Evolutionary conservation across 2,888 invertebrate genomes (phyloP), one percentile per base, ranked within the genome.

Genomic region (Cephus rjabovi): DNA sequence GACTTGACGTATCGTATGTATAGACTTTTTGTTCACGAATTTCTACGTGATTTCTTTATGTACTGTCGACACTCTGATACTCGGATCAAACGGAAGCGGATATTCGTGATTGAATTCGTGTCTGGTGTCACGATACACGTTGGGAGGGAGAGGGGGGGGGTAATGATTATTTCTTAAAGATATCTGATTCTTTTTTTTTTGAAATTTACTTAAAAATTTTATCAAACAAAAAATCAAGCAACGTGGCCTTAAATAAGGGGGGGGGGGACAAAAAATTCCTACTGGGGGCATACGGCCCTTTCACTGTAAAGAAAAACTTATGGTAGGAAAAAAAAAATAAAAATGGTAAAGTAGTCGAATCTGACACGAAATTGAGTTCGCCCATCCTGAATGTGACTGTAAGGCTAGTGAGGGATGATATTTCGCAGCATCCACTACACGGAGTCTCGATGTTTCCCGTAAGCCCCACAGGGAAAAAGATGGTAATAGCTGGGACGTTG

Each of bases 71-170:
- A 56, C 56, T 56, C 23, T 6, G 9, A 23, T 9, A 23, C 56
- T 23, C 9, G 56, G 23, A 56, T 56, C 2, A 56, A 56, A 23
- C 56, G 23, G 56, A 56, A 56, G 56, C 56, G 56, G 9, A 56
- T 56, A 56, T 23, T 56, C 23, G 56, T 23, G 56, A 23, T 56
- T 56, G 23, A 56, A 56, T 23, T 56, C 23, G 0, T 9, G 23
- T 9, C 56, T 23, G 23, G 23, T 23, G 4, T 0, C 9, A 23
- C 6, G 9, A 23, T 23, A 23, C 56, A 1, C 9, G 15, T 2
- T 23, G 0, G 23, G 23, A 0, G 23, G 1, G 9, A 0, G 9
- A 23, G 40, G 40, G 23, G 15, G 6, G 0, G 4, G 15, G 1
- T 12, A 4, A 15, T 15, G 40, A 40, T 40, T 6, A 6, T 15